Evolutionary conservation across 2,888 invertebrate genomes (phyloP).

Genomic region (Mycalesis mineus): DNA sequence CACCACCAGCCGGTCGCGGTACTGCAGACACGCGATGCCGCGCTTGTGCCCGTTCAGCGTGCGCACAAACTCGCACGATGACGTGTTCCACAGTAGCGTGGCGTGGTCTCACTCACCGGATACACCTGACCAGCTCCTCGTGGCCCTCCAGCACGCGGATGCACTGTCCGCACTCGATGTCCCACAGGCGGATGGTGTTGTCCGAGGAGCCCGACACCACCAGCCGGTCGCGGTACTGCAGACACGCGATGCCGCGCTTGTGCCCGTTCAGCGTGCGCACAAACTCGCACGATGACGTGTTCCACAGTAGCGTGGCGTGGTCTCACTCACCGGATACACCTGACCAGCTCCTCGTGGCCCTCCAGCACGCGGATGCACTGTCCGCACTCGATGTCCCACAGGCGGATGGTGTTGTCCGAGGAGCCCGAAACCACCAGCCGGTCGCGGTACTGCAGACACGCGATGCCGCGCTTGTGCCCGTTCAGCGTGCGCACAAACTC

Average conservation of each 20-base stretch:
- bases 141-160: constrained; percentile 96
- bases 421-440: constrained; percentile 98
- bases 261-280: constrained; percentile 99
- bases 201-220: constrained; percentile 99
- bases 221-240: constrained; percentile 97
- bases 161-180: constrained; percentile 82
- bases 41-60: constrained; percentile 99
- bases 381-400: constrained; percentile 83
- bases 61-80: constrained; percentile 98
- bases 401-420: constrained; percentile 98
- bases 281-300: constrained; percentile 98
- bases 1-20: constrained; percentile 97
- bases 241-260: constrained; percentile 98
- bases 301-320: no score
- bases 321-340: constrained; percentile 92
- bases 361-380: constrained; percentile 90
- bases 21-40: constrained; percentile 99
- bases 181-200: constrained; percentile 94
- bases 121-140: constrained; percentile 98
- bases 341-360: constrained; percentile 98
- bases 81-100: constrained; percentile 99
- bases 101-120: constrained; percentile 84
- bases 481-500: constrained; percentile 99
- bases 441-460: constrained; percentile 99
- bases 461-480: constrained; percentile 99